Percentiles rank a stretch among this genome's conserved stretches.
phyloP scores from a whole-genome alignment of 2,888 invertebrate genomes.

The Pachydiplax longipennis region DNA sequence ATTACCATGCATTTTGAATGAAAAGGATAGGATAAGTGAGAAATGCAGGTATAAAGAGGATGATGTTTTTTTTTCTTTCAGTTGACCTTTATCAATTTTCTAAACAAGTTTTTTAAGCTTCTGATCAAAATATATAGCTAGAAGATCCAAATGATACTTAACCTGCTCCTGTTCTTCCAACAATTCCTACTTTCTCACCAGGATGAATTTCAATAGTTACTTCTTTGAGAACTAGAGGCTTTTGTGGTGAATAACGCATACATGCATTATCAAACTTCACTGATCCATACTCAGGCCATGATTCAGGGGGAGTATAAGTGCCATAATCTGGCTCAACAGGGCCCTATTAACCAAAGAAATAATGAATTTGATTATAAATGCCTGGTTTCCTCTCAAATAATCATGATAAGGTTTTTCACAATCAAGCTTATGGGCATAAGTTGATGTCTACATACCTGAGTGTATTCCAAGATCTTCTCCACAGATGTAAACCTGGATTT shows the following conservation, averaged over 20 bases:
- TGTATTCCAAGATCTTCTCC: constrained; percentile 58
- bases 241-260: constrained; percentile 57
- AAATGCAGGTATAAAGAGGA: no score
- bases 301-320: constrained; percentile 54
- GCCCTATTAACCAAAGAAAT: constrained; percentile 54
- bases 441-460: constrained; percentile 54
- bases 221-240: constrained; percentile 59
- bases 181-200: constrained; percentile 60
- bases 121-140: no score
- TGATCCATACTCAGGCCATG: constrained; percentile 59
- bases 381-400: no score
- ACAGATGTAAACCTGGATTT: constrained; percentile 60
- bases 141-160: constrained; percentile 27
- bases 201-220: constrained; percentile 60
- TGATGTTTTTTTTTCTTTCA: no score
- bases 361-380: neutral
- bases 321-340: constrained; percentile 55
- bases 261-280: constrained; percentile 58
- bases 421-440: no score
- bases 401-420: no score
- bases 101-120: no score
- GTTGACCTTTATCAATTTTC: no score
- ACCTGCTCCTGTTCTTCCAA: constrained; percentile 46
- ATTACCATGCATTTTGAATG: no score
- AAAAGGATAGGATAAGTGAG: no score